Evolutionary conservation across 2,888 invertebrate genomes (phyloP).

Genomic region (Tubulanus polymorphus): DNA sequence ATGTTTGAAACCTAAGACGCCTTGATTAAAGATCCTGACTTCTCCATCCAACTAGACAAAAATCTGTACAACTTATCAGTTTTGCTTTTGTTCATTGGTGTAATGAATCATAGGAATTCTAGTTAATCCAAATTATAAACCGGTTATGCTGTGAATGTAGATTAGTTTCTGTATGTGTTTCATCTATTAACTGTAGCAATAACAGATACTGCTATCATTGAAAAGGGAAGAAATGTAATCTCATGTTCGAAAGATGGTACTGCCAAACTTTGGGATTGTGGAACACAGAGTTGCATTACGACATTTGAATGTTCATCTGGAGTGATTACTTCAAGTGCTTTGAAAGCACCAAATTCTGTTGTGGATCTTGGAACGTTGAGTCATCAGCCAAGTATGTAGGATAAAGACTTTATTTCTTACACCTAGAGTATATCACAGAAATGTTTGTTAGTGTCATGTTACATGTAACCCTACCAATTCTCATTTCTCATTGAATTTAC

Average conservation of each 20-base stretch:
- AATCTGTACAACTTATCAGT: too few species aligned
- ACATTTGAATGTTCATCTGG: conserved; percentile 58
- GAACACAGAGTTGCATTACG: conserved; percentile 60
- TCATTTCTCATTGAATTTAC: too few species aligned
- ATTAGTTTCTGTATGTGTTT: too few species aligned
- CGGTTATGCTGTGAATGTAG: too few species aligned
- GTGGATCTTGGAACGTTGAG: conserved; percentile 40
- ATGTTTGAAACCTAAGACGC: too few species aligned
- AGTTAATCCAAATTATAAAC: too few species aligned
- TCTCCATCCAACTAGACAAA: too few species aligned
- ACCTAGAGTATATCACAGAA: background rate
- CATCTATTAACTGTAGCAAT: too few species aligned
- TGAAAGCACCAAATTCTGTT: conserved; percentile 52
- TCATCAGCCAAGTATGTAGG: conserved; percentile 37
- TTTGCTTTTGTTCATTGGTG: too few species aligned
- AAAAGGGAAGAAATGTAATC: conserved; percentile 66
- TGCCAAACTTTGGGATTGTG: conserved; percentile 68
- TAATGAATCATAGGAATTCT: too few species aligned
- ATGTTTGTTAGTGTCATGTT: conserved; percentile 1
- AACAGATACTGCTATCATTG: conserved; percentile 63
- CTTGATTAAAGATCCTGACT: too few species aligned
- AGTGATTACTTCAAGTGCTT: conserved; percentile 61
- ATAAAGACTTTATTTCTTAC: background rate
- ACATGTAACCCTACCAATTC: conserved; percentile 1
- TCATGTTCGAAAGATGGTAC: conserved; percentile 70